Base-by-base conservation (phyloP, 2,797 vertebrate species). In the Diglossa cyanea region DNA sequence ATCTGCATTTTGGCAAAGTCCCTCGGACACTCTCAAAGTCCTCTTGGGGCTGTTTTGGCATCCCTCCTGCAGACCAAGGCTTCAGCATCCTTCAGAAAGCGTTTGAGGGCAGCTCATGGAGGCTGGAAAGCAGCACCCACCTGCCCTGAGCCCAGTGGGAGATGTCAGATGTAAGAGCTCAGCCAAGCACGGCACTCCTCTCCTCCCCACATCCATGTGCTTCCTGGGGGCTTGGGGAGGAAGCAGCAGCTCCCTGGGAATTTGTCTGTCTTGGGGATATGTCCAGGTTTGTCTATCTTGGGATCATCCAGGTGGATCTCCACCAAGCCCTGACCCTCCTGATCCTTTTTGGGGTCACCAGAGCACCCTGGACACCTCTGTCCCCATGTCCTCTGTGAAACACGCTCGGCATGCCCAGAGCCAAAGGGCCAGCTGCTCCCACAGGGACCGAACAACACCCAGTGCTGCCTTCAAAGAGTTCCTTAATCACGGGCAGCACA, bases 401-500 rank as follows among this genome's bases (percentile, higher is more conserved):
- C 35, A 35, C 35, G 35, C 35, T 35, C 35, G 9, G 35, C 35
- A 35, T 35, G 48, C 73, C 37, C 25, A 15, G 60, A 44, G 48
- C 31, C 48, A 23, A 62, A 53, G 58, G 39, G 80, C 44, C 57
- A n/a, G 73, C 0, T 55, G 19, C 86, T 90, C 71, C 85, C 51
- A 1, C 1, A 0, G 44, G 87, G 90, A 58, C 12, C 55, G 44
- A 81, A 33, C 45, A 37, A 37, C 89, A 86, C 57, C 74, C 44
- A 47, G 55, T 19, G 10, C 74, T 42, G 76, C 51, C 88, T 95
- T 81, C 85, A 58, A 62, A 66, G 91, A 66, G 86, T 25, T 55
- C 14, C 60, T 94, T 75, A 81, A 87, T 65, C 79, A 48, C 66
- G 20, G 70, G 76, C 79, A 96, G 58, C 84, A 71, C 84, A 67